Conservation (phyloP, 53 echinoderm and acorn worm species). For the Temnopleurus reevesii region DNA sequence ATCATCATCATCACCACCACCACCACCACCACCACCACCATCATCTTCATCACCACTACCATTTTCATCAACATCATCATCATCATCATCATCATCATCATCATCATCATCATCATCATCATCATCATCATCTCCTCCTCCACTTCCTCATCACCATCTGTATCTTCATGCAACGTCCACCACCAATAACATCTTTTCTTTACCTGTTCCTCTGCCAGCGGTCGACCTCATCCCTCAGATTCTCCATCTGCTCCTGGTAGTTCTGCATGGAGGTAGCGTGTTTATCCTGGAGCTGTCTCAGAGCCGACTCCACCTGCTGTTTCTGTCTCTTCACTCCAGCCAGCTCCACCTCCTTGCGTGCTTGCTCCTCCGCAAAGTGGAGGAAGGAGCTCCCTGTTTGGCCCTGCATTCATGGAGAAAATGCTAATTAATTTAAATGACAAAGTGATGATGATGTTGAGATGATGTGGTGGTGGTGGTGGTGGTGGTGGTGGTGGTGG, state of each 20-base stretch:
- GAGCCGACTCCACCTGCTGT: slow-evolving; percentile 88
- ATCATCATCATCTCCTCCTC: slow-evolving; percentile 10
- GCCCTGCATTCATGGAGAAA: slow-evolving; percentile 5
- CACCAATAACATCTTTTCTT: slow-evolving; percentile 67
- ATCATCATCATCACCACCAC: background rate
- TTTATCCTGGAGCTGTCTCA: slow-evolving; percentile 98
- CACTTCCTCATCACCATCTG: slow-evolving; percentile 80
- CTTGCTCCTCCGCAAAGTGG: slow-evolving; percentile 93
- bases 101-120: background rate
- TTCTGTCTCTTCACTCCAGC: slow-evolving; percentile 75
- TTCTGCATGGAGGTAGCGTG: slow-evolving; percentile 71
- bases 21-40: background rate
- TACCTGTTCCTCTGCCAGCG: slow-evolving; percentile 95
- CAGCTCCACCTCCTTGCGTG: slow-evolving; percentile 91
- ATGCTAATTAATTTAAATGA: too few relatives aligned
- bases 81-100: background rate
- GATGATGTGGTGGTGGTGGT: too few relatives aligned
- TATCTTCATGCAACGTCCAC: slow-evolving; percentile 77
- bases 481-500: too few relatives aligned
- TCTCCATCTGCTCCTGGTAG: slow-evolving; percentile 81
- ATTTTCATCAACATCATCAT: background rate
- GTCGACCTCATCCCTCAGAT: slow-evolving; percentile 84
- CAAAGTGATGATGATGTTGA: too few relatives aligned
- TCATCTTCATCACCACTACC: background rate
- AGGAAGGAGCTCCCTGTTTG: slow-evolving; percentile 76